Base-by-base conservation (phyloP, 1,140 invertebrate genomes). In the Leptinotarsa defecta region DNA sequence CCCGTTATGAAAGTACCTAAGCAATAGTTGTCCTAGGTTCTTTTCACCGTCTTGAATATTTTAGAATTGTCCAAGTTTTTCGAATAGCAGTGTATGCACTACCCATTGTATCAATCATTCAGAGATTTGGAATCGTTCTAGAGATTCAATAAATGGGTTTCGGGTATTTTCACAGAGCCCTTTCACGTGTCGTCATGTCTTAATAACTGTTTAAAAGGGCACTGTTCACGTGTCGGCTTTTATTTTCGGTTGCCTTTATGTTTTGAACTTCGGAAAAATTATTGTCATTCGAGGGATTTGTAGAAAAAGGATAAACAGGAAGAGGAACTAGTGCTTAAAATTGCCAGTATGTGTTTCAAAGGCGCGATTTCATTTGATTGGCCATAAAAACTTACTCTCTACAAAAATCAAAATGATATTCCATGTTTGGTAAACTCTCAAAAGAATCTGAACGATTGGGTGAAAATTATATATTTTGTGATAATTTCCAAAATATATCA, bases 201-300 rank as follows among this genome's bases (percentile, higher is more conserved):
- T 70, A 70, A 70, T 70, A 70, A 70, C 68, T 70, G 68, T 70
- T 70, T 70, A 70, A 70, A 70, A 70, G 68, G 68, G 43, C 68
- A 70, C 68, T 48, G 43, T 19, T 48, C 68, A 52, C 68, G 68
- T 57, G 68, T 52, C 11, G 68, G 68, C 27, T 20, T 52, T 70
- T 70, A 70, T 67, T 67, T 67, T 67, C 22, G 24, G 64, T 67
- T 67, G 13, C 27, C 20, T 24, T 67, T 5, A 34, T 67, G n/a
- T 17, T 6, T 67, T 57, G 52, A 57, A 57, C 17, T 57, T 19
- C n/a, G 52, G n/a, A 57, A 57, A 57, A n/a, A 17, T 57, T 57
- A 57, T 57, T n/a, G 52, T n/a, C 52, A 57, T 57, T 57, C 49
- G 49, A 57, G 0, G 13, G 52, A 57, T 57, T 57, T 19, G 52